Conservation (phyloP, 2,113 vertebrate genomes). For the Dryoscopus gambensis region DNA sequence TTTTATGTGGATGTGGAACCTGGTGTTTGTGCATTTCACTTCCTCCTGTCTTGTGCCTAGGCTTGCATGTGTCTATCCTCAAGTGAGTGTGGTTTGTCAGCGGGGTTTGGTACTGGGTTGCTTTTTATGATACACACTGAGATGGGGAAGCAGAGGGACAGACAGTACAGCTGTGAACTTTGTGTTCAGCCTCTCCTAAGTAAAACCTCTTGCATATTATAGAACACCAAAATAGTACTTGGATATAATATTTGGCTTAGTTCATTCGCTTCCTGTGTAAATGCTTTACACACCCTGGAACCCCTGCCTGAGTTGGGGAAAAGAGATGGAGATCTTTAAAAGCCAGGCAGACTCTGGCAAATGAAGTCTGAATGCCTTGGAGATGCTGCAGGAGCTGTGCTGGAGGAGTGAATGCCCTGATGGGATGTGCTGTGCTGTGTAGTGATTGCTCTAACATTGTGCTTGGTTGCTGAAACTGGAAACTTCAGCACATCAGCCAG, state of each 20-base stretch:
- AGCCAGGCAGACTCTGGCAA: not conserved
- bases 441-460: rapidly evolving
- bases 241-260: too few species aligned
- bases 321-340: not conserved
- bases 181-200: not conserved
- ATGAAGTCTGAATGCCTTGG: not conserved
- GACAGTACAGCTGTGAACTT: not conserved
- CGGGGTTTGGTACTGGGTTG: not conserved
- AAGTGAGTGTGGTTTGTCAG: not conserved
- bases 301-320: rapidly evolving
- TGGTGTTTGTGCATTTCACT: rapidly evolving
- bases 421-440: too few species aligned
- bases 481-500: not conserved
- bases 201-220: not conserved
- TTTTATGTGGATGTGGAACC: rapidly evolving
- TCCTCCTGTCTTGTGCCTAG: not conserved
- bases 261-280: not conserved
- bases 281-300: not conserved
- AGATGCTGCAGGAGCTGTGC: not conserved
- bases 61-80: rapidly evolving
- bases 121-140: not conserved
- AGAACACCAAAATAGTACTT: not conserved
- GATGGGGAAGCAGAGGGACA: not conserved
- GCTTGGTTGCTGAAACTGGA: not conserved
- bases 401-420: not conserved